These are phyloP conservation scores for Diuraphis noxia DNA, from an alignment of 1,140 invertebrate genomes.

Conservation along the genomic window DNA sequence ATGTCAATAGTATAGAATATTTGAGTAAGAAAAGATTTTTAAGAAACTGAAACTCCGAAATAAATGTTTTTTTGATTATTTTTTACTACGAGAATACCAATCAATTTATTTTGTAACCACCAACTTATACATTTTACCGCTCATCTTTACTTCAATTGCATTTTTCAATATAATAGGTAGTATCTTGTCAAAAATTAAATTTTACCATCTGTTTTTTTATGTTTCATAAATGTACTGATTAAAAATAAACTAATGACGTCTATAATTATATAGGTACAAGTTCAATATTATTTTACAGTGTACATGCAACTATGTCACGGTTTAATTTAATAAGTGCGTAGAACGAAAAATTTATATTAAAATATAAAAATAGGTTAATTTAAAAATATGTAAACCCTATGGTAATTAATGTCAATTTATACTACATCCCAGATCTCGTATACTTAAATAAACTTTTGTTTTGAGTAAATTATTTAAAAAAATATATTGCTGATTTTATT, in stretches of 20 bases:
- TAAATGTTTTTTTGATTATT: neutral
- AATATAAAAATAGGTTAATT: neutral
- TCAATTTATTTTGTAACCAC: neutral
- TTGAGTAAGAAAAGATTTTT: neutral
- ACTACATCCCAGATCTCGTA: neutral
- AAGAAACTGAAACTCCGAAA: neutral
- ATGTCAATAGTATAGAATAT: neutral
- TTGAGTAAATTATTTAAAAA: neutral
- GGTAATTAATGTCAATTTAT: neutral
- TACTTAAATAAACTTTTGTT: neutral
- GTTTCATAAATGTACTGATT: neutral
- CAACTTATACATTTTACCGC: no score
- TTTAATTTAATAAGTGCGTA: neutral
- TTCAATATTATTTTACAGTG: neutral
- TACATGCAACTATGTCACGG: neutral
- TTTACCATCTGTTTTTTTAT: neutral
- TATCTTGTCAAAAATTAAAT: neutral
- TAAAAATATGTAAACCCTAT: neutral
- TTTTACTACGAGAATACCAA: neutral
- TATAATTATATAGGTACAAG: neutral
- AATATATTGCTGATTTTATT: neutral
- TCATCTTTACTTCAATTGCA: neutral
- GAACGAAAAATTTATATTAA: neutral
- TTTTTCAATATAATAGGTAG: neutral
- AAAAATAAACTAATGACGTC: neutral